Evolutionary conservation across 1,140 invertebrate genomes (phyloP).

Genomic region (Idris sp.): DNA sequence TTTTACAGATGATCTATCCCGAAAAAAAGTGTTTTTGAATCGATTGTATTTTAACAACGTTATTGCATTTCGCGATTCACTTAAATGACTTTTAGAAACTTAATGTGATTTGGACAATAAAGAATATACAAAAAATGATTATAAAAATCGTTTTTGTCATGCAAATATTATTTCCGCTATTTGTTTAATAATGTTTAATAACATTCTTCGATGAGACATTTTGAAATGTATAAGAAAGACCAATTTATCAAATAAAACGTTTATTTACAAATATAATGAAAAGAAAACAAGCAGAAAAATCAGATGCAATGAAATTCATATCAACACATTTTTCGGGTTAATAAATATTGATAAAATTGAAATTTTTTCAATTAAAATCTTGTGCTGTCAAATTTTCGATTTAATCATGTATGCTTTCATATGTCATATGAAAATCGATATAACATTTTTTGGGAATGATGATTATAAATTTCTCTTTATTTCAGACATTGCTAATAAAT

Average conservation of each 20-base stretch:
- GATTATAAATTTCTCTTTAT: conserved; percentile 40
- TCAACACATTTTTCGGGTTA: too few species aligned
- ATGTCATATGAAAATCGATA: conserved; percentile 3
- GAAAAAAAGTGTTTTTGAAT: conserved; percentile 28
- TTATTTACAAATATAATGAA: conserved; percentile 8
- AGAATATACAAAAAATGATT: conserved; percentile 1
- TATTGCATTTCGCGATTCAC: conserved; percentile 2
- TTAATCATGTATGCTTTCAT: too few species aligned
- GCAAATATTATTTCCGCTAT: conserved; percentile 2
- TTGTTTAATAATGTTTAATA: conserved; percentile 10
- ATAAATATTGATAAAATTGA: too few species aligned
- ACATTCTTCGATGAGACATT: conserved; percentile 1
- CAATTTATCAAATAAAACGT: not conserved
- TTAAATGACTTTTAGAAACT: not conserved
- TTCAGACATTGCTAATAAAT: conserved; percentile 45
- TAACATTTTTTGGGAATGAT: conserved; percentile 33
- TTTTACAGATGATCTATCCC: not conserved
- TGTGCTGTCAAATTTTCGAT: too few species aligned
- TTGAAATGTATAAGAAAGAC: not conserved
- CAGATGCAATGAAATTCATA: not conserved
- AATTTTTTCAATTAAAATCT: too few species aligned
- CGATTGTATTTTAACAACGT: conserved; percentile 9
- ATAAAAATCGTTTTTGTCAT: conserved; percentile 13
- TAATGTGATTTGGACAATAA: not conserved
- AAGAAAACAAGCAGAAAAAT: not conserved